These are phyloP conservation scores for Mayetiola destructor DNA, from an alignment of 2,888 invertebrate genomes.

Conservation along the genomic window DNA sequence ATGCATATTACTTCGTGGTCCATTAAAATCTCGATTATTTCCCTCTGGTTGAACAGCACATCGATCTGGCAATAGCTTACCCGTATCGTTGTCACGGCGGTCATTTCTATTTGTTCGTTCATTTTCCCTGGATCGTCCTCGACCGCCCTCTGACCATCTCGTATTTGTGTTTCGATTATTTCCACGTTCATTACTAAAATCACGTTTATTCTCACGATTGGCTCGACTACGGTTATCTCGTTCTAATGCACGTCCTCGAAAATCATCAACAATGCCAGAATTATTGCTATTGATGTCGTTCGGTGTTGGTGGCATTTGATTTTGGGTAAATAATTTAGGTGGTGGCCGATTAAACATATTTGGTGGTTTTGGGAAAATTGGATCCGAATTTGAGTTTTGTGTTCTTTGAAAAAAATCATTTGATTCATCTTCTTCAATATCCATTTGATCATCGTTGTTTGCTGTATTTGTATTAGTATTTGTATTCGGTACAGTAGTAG, in stretches of 20 bases:
- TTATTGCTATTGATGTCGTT: constrained; percentile 21
- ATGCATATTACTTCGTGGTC: constrained; percentile 10
- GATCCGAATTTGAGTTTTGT: constrained; percentile 10
- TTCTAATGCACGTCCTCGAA: constrained; percentile 27
- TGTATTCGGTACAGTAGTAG: constrained; percentile 23
- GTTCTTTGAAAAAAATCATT: too few species aligned
- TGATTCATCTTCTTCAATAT: constrained; percentile 53
- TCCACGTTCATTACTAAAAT: constrained; percentile 27
- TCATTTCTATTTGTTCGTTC: not conserved
- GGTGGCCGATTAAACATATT: constrained; percentile 36
- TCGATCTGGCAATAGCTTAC: too few species aligned
- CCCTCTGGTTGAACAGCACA: not conserved
- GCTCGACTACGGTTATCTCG: constrained; percentile 17
- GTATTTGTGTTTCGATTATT: not conserved
- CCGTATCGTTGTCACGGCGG: too few species aligned
- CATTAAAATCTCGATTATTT: constrained; percentile 15
- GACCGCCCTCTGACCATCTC: constrained; percentile 3
- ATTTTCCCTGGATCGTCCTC: constrained; percentile 2
- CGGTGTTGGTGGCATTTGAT: constrained; percentile 16
- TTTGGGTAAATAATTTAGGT: constrained; percentile 24
- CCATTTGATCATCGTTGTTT: constrained; percentile 64
- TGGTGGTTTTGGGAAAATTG: constrained; percentile 26
- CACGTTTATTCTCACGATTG: constrained; percentile 24
- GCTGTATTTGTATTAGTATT: not conserved
- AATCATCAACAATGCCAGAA: constrained; percentile 20